Conservation (phyloP, 1,140 invertebrate species). For the Sarcophaga bullata region DNA sequence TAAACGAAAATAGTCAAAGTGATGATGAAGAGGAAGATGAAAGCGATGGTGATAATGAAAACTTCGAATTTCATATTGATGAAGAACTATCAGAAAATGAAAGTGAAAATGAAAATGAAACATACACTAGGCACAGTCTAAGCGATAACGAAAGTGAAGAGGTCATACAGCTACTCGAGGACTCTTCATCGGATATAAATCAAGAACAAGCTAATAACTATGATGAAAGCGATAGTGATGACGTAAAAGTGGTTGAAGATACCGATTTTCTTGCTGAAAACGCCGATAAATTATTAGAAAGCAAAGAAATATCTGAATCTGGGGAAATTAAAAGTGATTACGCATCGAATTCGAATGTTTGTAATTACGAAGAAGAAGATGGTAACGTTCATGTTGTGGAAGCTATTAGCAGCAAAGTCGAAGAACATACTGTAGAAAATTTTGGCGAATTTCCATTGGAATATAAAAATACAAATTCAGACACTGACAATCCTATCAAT, state of each 20-base stretch:
- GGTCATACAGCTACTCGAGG: neutral
- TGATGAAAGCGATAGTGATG: slow-evolving; percentile 19
- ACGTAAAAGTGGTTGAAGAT: slow-evolving; percentile 12
- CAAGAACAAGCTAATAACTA: neutral
- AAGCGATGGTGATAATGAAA: slow-evolving; percentile 21
- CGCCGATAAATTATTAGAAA: neutral
- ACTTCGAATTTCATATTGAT: neutral
- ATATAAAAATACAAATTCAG: too few relatives aligned
- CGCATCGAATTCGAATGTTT: too few relatives aligned
- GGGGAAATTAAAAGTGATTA: neutral
- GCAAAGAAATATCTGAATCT: neutral
- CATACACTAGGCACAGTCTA: neutral
- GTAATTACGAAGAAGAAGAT: too few relatives aligned
- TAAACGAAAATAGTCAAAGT: neutral
- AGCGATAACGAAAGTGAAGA: slow-evolving; percentile 8
- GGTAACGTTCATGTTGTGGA: too few relatives aligned
- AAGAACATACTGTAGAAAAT: too few relatives aligned
- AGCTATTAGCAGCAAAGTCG: too few relatives aligned
- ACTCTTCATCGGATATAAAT: slow-evolving; percentile 14
- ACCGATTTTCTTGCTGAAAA: neutral
- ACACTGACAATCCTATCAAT: too few relatives aligned
- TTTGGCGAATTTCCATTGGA: too few relatives aligned
- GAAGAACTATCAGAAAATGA: slow-evolving; percentile 17
- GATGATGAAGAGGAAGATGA: slow-evolving; percentile 25
- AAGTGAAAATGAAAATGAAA: slow-evolving; percentile 23